Base-by-base conservation (phyloP, 1,140 invertebrate genomes). In the Drosophila tristis region DNA sequence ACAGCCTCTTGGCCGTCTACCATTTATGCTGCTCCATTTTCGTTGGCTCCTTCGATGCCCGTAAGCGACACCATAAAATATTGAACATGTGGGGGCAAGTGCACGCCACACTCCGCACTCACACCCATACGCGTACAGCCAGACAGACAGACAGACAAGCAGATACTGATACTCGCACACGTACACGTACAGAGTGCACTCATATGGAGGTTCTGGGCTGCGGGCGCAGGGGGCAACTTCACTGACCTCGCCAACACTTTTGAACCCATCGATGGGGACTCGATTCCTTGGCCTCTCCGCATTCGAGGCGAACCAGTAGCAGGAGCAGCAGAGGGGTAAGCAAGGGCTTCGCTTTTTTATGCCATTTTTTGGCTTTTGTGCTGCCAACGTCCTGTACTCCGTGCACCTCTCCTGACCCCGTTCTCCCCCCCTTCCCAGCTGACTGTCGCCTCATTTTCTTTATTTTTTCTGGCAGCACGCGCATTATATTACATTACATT, bases 61-160 rank as follows among this genome's bases (percentile, higher is more conserved):
- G 82, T 79, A 87, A 87, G 82, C 75, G 82, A 89, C 84, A 87
- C 82, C 78, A 87, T 87, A 89, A 87, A 82, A 82, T 89, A 89
- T 82, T 82, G 79, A 82, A 82, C 74, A 60, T 80, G 80, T 68
- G 74, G 61, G 55, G 56, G 20, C 62, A 58, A 61, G 47, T 63
- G 61, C 59, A 66, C 44, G 31, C 54, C 23, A 25, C 23, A 25
- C 23, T 20, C 20, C 20, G 0, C 20, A 20, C 20, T 20, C 16
- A 70, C 26, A 39, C 49, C n/a, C 25, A 31, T 51, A 54, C n/a
- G 29, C 6, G 16, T 16, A 8, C 9, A 54, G 31, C n/a, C n/a
- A n/a, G n/a, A n/a, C n/a, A n/a, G n/a, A 47, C 35, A 31, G 16
- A 43, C 29, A 16, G 15, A 45, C 26, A 62, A 11, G 44, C 23